Percentiles rank a stretch among this genome's conserved stretches.
Conservation (phyloP, 2,888 invertebrate genomes). For the Eubasilissa splendida region DNA sequence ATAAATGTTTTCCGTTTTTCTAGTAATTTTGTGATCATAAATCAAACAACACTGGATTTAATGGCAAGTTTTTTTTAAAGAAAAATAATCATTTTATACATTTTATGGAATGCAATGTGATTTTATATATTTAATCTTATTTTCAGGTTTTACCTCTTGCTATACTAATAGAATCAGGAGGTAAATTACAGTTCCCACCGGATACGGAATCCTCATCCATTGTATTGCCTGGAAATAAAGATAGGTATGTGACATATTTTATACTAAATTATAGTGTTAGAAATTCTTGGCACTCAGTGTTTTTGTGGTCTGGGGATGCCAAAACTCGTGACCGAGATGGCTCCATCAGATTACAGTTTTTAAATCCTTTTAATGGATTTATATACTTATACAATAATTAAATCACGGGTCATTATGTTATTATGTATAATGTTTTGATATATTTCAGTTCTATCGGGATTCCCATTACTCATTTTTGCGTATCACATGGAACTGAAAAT, state of each 20-base stretch:
- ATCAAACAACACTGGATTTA: conserved; percentile 72
- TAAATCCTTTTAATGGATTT: no score
- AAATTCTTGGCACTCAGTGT: no score
- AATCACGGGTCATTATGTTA: no score
- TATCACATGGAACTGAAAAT: not conserved
- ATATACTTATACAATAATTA: no score
- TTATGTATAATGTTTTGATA: not conserved
- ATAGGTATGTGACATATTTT: no score
- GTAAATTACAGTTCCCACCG: conserved; percentile 18
- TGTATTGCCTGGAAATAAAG: no score
- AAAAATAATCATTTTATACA: no score
- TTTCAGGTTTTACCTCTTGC: conserved; percentile 50
- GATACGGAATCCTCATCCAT: conserved; percentile 4
- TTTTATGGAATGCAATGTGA: not conserved
- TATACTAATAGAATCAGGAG: conserved; percentile 18
- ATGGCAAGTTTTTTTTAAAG: conserved; percentile 65
- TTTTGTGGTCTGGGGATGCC: no score
- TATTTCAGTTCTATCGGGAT: conserved; percentile 63
- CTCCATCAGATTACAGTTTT: no score
- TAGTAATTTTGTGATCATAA: conserved; percentile 77
- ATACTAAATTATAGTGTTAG: no score
- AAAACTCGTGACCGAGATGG: no score
- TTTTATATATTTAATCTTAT: conserved; percentile 5
- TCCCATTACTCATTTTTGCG: conserved; percentile 64
- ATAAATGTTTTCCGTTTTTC: conserved; percentile 78